Evolutionary conservation across 2,888 invertebrate species (phyloP).

Genomic region (Nemotelus nigrinus): DNA sequence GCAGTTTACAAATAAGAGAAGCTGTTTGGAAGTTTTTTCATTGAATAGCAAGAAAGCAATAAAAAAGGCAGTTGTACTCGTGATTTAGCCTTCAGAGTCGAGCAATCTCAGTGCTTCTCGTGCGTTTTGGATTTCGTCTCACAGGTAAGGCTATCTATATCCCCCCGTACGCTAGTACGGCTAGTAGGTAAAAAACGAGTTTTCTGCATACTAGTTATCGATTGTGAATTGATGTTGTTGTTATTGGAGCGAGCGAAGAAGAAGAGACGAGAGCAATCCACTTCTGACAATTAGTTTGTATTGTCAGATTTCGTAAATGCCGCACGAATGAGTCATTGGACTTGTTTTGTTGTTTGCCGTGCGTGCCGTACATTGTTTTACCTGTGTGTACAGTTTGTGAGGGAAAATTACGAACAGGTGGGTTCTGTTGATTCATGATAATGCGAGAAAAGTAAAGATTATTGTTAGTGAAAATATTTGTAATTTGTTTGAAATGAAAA

Average conservation of each 20-base stretch:
- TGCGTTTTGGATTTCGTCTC: not conserved
- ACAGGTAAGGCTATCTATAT: not conserved
- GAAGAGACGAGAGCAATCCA: not conserved
- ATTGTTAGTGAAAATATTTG: not conserved
- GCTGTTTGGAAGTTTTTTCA: no score
- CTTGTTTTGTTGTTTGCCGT: not conserved
- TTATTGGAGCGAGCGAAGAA: slow-evolving; percentile 14
- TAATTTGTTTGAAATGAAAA: no score
- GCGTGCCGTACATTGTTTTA: not conserved
- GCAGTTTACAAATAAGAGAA: no score
- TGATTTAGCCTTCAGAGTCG: not conserved
- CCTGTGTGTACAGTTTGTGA: slow-evolving; percentile 11
- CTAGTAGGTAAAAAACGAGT: not conserved
- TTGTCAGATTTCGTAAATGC: slow-evolving; percentile 37
- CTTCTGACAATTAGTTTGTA: not conserved
- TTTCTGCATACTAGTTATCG: not conserved
- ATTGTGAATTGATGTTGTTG: slow-evolving; percentile 27
- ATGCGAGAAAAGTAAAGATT: not conserved
- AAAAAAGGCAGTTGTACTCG: not conserved
- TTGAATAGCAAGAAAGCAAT: no score
- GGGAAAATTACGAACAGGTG: not conserved
- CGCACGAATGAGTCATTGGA: slow-evolving; percentile 27
- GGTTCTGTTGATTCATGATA: not conserved
- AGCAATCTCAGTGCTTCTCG: slow-evolving; percentile 1
- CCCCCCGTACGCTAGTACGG: not conserved